Conservation (phyloP, 2,113 vertebrate species). For the Dendrocopos noguchii region DNA sequence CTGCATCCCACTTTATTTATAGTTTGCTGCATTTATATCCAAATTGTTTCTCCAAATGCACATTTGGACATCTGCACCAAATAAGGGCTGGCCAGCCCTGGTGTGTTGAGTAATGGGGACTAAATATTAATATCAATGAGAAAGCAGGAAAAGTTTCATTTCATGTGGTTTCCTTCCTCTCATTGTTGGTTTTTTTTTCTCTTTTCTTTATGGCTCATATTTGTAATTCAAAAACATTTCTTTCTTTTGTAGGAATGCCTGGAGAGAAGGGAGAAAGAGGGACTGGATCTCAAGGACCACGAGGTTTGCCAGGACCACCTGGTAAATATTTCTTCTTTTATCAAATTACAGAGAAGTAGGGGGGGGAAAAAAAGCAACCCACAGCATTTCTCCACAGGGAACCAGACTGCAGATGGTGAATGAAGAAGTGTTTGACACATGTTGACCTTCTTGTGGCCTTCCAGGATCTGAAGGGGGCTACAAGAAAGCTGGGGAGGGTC, state of each 20-base stretch:
- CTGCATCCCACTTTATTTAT: slow-evolving; percentile 14
- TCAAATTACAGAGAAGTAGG: neutral
- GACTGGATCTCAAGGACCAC: slow-evolving; percentile 86
- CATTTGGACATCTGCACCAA: slow-evolving; percentile 46
- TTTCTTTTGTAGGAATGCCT: slow-evolving; percentile 77
- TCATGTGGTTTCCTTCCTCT: neutral
- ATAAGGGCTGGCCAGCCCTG: slow-evolving; percentile 26
- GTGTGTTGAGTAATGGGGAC: slow-evolving; percentile 21
- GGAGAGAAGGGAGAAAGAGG: slow-evolving; percentile 96
- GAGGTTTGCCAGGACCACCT: slow-evolving; percentile 86
- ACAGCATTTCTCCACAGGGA: neutral
- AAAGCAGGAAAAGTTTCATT: neutral
- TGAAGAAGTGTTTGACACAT: neutral
- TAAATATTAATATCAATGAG: slow-evolving; percentile 2
- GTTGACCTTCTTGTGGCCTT: too few species aligned
- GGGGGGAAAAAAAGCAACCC: neutral
- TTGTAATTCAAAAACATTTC: neutral
- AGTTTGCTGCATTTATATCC: slow-evolving; percentile 33
- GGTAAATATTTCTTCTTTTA: slow-evolving; percentile 77
- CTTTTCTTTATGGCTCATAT: neutral
- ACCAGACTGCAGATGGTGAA: neutral
- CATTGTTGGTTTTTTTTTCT: neutral
- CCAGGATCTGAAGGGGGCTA: too few species aligned
- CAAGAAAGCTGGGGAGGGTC: too few species aligned
- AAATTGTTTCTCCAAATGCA: slow-evolving; percentile 7